These are phyloP conservation scores for Bradypodion ventrale DNA, from an alignment of 2,797 vertebrate genomes.

Conservation along the genomic window DNA sequence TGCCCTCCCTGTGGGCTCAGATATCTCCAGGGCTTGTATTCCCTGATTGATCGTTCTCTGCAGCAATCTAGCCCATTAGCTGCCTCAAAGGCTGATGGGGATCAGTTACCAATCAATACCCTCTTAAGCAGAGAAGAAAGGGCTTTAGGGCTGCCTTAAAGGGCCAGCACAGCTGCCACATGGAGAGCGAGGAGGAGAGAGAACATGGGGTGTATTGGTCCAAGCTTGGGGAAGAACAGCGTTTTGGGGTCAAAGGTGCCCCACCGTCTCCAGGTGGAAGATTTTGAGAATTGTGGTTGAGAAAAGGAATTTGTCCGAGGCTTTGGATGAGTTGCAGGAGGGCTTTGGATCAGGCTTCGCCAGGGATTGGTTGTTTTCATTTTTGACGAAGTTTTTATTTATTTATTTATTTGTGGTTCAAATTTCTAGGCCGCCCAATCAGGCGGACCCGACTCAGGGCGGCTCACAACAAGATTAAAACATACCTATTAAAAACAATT, in stretches of 20 bases:
- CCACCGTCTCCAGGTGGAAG: neutral
- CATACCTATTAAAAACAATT: too few relatives aligned
- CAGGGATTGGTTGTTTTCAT: too few relatives aligned
- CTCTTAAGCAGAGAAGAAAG: slow-evolving; percentile 29
- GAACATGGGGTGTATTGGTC: too few relatives aligned
- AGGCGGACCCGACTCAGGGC: too few relatives aligned
- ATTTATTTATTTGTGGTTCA: too few relatives aligned
- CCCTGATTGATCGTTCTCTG: slow-evolving; percentile 27
- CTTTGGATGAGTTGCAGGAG: too few relatives aligned
- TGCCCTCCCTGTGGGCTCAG: neutral
- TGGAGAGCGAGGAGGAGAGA: neutral
- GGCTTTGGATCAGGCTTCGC: too few relatives aligned
- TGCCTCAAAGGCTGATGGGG: neutral
- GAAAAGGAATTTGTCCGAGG: neutral
- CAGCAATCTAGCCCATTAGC: slow-evolving; percentile 34
- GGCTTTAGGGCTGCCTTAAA: slow-evolving; percentile 12
- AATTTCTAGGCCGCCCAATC: too few relatives aligned
- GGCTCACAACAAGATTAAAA: too few relatives aligned
- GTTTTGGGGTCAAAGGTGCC: neutral
- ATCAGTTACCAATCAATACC: slow-evolving; percentile 36
- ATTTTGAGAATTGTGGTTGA: neutral
- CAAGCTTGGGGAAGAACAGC: neutral
- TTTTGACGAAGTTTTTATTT: too few relatives aligned
- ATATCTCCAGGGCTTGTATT: slow-evolving; percentile 14
- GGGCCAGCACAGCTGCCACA: neutral